Percentiles rank a stretch among this genome's conserved stretches.
phyloP scores from a whole-genome alignment of 2,797 vertebrate genomes.

The Moxostoma hubbsi region DNA sequence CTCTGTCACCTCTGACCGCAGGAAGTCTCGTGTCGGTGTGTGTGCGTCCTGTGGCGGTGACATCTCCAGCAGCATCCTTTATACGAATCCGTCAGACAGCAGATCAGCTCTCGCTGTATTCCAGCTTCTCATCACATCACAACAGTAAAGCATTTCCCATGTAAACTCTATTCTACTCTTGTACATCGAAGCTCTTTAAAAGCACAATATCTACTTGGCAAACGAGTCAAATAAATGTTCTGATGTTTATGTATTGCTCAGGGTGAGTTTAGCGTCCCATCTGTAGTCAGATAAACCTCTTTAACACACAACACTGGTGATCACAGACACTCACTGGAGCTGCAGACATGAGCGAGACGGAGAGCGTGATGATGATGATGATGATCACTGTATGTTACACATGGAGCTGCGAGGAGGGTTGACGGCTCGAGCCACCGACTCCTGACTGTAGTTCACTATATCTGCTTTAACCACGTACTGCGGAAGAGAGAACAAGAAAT shows the following conservation, averaged over 20 bases:
- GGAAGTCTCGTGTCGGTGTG: no score
- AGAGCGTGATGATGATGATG: slow-evolving; percentile 26
- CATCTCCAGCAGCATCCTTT: no score
- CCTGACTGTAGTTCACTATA: slow-evolving; percentile 99
- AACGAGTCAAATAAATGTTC: background rate
- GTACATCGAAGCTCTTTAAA: background rate
- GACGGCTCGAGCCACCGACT: slow-evolving; percentile 85
- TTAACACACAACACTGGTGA: no score
- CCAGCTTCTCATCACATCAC: background rate
- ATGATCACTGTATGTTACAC: slow-evolving; percentile 91
- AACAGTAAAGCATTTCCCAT: no score
- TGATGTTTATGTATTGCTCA: no score
- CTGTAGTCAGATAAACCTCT: background rate
- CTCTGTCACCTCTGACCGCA: background rate
- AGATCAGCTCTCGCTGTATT: no score
- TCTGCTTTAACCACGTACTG: slow-evolving; percentile 98
- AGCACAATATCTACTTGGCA: slow-evolving; percentile 10
- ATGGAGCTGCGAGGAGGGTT: slow-evolving; percentile 95
- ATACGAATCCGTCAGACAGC: background rate
- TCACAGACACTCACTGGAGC: slow-evolving; percentile 59
- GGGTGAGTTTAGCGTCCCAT: background rate
- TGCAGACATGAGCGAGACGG: slow-evolving; percentile 49
- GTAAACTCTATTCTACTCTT: background rate
- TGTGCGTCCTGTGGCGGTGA: no score
- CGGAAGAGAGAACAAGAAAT: slow-evolving; percentile 22